Conservation (phyloP, 2,797 vertebrate species). For the Rhyacichthys aspro region DNA sequence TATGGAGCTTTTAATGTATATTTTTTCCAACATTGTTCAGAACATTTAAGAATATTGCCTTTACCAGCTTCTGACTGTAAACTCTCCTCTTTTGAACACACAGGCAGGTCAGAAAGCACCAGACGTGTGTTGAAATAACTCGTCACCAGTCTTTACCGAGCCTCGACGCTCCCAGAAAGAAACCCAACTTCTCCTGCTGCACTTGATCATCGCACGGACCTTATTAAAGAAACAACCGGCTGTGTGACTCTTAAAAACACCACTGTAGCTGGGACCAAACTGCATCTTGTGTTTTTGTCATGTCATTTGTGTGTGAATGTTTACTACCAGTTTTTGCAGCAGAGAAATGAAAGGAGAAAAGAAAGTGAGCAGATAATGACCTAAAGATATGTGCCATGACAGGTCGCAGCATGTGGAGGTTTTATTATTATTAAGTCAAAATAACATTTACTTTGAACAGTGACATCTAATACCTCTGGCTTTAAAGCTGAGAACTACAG, state of each 20-base stretch:
- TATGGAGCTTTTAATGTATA: no score
- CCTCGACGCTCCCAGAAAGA: constrained; percentile 81
- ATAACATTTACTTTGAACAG: no score
- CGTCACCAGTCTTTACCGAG: constrained; percentile 79
- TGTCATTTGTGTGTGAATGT: no score
- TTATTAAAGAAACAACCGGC: background rate
- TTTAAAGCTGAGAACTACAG: background rate
- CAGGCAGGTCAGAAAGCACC: constrained; percentile 89
- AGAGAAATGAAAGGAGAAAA: no score
- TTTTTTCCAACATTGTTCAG: no score
- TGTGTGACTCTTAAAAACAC: no score
- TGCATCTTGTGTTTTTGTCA: no score
- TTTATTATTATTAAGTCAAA: background rate
- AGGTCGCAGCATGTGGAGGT: background rate
- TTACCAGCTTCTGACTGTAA: background rate
- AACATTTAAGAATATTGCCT: no score
- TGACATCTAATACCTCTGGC: background rate
- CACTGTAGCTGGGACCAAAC: no score
- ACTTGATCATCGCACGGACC: constrained; percentile 57
- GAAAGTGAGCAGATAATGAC: no score
- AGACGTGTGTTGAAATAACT: constrained; percentile 69
- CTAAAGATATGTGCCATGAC: background rate
- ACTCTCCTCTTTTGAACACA: background rate
- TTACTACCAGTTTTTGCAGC: no score
- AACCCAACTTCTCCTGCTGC: constrained; percentile 86